Percentiles rank a stretch among this genome's conserved stretches.
Conservation (phyloP, 2,888 invertebrate species). For the Eudemis profundana region DNA sequence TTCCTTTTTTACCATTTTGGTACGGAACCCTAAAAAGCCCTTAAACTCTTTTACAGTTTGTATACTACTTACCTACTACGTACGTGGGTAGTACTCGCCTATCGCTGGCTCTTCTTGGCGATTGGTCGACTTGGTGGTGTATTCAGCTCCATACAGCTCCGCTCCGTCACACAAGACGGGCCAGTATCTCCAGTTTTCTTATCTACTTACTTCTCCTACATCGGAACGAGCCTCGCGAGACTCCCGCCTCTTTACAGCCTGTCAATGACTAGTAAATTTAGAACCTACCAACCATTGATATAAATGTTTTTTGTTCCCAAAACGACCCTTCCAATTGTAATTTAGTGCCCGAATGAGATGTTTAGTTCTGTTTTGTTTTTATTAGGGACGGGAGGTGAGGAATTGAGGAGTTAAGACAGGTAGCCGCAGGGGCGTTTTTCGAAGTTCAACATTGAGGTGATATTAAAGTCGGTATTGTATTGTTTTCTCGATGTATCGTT, state of each 20-base stretch:
- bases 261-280: conserved; percentile 85
- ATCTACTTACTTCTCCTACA: conserved; percentile 74
- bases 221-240: conserved; percentile 76
- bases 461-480: too few species aligned
- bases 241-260: conserved; percentile 80
- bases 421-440: background rate
- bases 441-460: background rate
- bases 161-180: conserved; percentile 55
- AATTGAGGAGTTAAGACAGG: conserved; percentile 17
- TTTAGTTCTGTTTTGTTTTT: conserved; percentile 57
- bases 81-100: too few species aligned
- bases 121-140: background rate
- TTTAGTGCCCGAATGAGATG: conserved; percentile 75
- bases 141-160: conserved; percentile 55
- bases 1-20: too few species aligned
- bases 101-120: background rate
- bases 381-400: conserved; percentile 46
- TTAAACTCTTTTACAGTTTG: too few species aligned
- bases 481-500: too few species aligned
- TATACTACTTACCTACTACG: too few species aligned
- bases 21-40: too few species aligned
- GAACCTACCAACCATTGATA: conserved; percentile 83
- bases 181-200: conserved; percentile 76
- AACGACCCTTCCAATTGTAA: conserved; percentile 82
- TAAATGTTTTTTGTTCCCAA: conserved; percentile 85